Evolutionary conservation across 2,797 vertebrate species (phyloP), one percentile per base, ranked within the genome.

Genomic region (Tamandua tetradactyla): DNA sequence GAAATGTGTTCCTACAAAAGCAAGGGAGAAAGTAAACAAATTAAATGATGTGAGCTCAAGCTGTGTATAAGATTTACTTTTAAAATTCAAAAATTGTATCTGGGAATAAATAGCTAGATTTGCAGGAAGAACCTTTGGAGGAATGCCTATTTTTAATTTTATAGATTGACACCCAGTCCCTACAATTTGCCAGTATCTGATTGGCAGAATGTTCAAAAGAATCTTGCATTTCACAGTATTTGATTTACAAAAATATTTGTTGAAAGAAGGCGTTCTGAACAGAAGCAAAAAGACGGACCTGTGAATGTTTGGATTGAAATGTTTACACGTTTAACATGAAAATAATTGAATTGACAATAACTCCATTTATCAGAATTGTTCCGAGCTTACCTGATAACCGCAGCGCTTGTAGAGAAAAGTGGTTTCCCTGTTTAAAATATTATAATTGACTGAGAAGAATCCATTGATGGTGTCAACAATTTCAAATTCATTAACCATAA

Each of bases 1-100:
- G 87, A 93, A 94, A 95, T 95, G 37, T 80, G 66, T 93, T 64
- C 84, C 93, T 87, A 47, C 76, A 47, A 87, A 95, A 87, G 30
- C 84, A 44, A 61, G 61, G 0, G 0, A 30, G 66, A 47, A 84
- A 89, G 52, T 93, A 95, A 96, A 95, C 95, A 94, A 66, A 55
- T 30, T 84, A 93, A 87, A 91, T 49, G 82, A 10, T 18, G 7
- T 30, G 49, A 35, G 40, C 62, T 76, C 52, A 79, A 66, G n/a
- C 69, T 69, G 57, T 5, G 3, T 11, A 32, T 52, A 40, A 55
- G 87, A 89, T 61, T 89, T 93, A 78, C 83, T 89, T 83, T 93
- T 68, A 59, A 89, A 83, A 71, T 75, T 79, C 42, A 59, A 71
- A 94, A 74, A 44, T 49, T 69, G n/a, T n/a, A n/a, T n/a, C n/a